phyloP scores from a whole-genome alignment of 2,888 invertebrate genomes.

The Stegophylla sp. region DNA sequence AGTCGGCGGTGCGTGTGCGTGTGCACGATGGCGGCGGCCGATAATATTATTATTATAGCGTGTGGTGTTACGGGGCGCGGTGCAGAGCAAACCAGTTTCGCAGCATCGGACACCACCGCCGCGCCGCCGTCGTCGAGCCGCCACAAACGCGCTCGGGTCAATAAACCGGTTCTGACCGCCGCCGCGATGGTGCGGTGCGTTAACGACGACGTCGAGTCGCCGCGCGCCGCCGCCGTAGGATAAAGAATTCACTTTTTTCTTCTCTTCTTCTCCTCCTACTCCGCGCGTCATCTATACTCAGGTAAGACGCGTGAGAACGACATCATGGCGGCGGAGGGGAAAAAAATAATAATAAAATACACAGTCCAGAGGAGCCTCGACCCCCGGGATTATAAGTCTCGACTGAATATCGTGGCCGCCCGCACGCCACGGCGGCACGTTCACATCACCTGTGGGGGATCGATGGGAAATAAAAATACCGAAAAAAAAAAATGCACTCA shows the following conservation, averaged over 20 bases:
- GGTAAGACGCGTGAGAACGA: conserved; percentile 43
- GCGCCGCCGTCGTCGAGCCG: too few relatives aligned
- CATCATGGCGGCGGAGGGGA: conserved; percentile 34
- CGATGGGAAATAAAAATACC: background rate
- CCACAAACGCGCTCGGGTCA: conserved; percentile 53
- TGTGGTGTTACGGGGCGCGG: too few relatives aligned
- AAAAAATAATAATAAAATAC: conserved; percentile 9
- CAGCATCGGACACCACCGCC: conserved; percentile 42
- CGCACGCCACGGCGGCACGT: background rate
- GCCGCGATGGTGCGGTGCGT: too few relatives aligned
- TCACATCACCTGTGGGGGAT: background rate
- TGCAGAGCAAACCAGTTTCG: conserved; percentile 54
- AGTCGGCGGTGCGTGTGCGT: background rate
- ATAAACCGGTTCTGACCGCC: conserved; percentile 57
- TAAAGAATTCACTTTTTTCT: conserved; percentile 55
- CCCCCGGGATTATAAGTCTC: conserved; percentile 11
- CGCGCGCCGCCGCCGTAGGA: background rate
- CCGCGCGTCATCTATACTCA: too few relatives aligned
- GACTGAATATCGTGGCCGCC: background rate
- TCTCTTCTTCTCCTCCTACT: too few relatives aligned
- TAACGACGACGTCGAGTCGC: conserved; percentile 7
- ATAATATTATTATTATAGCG: background rate
- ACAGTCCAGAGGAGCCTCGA: conserved; percentile 17
- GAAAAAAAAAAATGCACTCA: too few relatives aligned
- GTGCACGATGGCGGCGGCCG: background rate